These are phyloP conservation scores for Drosophila bocqueti DNA, from an alignment of 1,140 invertebrate species.

Conservation along the genomic window DNA sequence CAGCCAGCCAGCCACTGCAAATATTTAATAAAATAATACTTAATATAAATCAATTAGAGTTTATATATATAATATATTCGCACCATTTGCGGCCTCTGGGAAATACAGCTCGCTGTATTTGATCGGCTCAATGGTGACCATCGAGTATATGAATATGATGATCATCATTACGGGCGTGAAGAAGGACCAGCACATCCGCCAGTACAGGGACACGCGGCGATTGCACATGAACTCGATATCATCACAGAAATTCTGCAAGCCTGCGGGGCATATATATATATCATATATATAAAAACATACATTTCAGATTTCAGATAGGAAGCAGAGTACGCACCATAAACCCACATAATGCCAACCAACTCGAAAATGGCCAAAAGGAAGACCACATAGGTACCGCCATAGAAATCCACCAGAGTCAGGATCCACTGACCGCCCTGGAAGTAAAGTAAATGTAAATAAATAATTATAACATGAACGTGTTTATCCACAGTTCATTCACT, in stretches of 20 bases:
- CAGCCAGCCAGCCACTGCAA: constrained; percentile 85
- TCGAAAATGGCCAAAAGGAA: constrained; percentile 91
- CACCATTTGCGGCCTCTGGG: constrained; percentile 85
- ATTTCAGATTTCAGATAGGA: background rate
- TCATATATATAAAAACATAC: no score
- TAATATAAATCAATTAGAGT: background rate
- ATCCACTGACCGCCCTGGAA: constrained; percentile 94
- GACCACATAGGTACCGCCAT: constrained; percentile 92
- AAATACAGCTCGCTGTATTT: constrained; percentile 86
- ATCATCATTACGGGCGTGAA: constrained; percentile 90
- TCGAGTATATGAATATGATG: constrained; percentile 89
- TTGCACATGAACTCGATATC: constrained; percentile 93
- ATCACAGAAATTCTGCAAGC: constrained; percentile 89
- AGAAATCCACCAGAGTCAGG: constrained; percentile 93
- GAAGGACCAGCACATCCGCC: constrained; percentile 92
- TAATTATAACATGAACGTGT: background rate
- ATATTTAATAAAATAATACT: background rate
- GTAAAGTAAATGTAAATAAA: constrained; percentile 28
- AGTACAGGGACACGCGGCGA: constrained; percentile 89
- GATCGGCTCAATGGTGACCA: constrained; percentile 86
- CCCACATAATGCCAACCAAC: constrained; percentile 89
- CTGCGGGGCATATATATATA: constrained; percentile 71
- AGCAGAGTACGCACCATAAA: constrained; percentile 89
- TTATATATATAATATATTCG: constrained; percentile 1
- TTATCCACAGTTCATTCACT: no score